phyloP scores from a whole-genome alignment of 2,113 vertebrate species.

The Toxostoma redivivum region DNA sequence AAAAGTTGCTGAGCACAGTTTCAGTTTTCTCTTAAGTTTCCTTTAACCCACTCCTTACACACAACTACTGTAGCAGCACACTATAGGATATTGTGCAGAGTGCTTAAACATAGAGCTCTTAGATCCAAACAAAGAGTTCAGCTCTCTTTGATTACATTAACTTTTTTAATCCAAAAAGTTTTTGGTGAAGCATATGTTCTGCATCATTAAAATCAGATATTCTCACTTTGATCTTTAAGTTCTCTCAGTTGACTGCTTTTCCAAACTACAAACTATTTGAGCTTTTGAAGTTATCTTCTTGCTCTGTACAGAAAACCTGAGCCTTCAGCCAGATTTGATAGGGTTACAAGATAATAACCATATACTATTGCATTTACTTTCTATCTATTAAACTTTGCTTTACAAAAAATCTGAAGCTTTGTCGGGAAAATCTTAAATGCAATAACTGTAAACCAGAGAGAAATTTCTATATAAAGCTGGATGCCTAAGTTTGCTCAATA shows the following conservation, averaged over 20 bases:
- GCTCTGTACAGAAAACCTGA: slow-evolving; percentile 49
- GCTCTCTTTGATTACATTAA: slow-evolving; percentile 67
- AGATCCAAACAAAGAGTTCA: slow-evolving; percentile 56
- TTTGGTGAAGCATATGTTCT: slow-evolving; percentile 72
- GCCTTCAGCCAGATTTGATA: slow-evolving; percentile 64
- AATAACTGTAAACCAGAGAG: neutral
- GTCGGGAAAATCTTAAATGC: neutral
- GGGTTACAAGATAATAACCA: slow-evolving; percentile 59
- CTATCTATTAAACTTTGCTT: neutral
- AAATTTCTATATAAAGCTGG: neutral
- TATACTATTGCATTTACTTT: slow-evolving; percentile 23
- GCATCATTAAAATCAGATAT: slow-evolving; percentile 76
- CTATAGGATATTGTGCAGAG: slow-evolving; percentile 8
- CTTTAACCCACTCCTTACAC: neutral
- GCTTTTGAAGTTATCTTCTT: slow-evolving; percentile 72
- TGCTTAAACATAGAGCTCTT: slow-evolving; percentile 32
- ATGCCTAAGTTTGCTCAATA: neutral
- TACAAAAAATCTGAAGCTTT: neutral
- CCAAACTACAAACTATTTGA: slow-evolving; percentile 55
- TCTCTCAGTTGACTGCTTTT: slow-evolving; percentile 69
- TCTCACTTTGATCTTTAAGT: slow-evolving; percentile 69
- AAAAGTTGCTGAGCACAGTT: neutral
- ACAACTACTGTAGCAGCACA: neutral
- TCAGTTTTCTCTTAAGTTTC: neutral
- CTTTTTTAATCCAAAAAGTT: slow-evolving; percentile 66